Percentiles rank a stretch among this genome's conserved stretches.
Conservation (phyloP, 2,888 invertebrate species). For the Pristionchus entomophagus region DNA sequence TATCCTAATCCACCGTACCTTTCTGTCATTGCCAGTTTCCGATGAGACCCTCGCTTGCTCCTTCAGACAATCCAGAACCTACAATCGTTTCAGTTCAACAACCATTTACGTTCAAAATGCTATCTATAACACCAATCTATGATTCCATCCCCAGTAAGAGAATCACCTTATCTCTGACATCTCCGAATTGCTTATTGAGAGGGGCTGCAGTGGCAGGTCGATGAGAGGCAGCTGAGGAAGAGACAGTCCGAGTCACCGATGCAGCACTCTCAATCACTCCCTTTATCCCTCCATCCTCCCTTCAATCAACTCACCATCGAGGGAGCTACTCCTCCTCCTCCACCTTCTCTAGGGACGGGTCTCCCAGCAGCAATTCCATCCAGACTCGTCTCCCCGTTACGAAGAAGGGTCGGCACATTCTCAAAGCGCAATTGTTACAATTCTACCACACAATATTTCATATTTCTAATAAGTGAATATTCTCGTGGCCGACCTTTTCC, state of each 20-base stretch:
- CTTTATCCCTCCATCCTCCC: neutral
- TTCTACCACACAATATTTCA: neutral
- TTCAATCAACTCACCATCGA: neutral
- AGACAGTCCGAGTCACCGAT: neutral
- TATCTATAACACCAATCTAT: too few species aligned
- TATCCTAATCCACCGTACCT: neutral
- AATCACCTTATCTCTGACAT: neutral
- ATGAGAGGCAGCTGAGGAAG: neutral
- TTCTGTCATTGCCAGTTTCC: neutral
- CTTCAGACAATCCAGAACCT: neutral
- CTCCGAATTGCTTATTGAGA: neutral
- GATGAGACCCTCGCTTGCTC: neutral
- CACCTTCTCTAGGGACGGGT: conserved; percentile 27
- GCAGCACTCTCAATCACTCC: neutral
- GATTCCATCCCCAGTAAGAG: too few species aligned
- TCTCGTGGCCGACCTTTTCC: conserved; percentile 21
- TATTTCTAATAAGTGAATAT: neutral
- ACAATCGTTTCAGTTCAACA: neutral
- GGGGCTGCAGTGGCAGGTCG: conserved; percentile 22
- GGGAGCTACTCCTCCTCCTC: conserved; percentile 1
- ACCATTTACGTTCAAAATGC: neutral
- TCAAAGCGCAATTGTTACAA: too few species aligned
- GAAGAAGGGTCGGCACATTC: conserved; percentile 32
- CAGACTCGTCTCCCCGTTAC: neutral
- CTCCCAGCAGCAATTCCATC: conserved; percentile 42